A percentile compares a stretch with the other conserved stretches of the same genome.
These are phyloP conservation scores for Lemur catta DNA, from an alignment of 2,797 vertebrate species.

Conservation along the genomic window DNA sequence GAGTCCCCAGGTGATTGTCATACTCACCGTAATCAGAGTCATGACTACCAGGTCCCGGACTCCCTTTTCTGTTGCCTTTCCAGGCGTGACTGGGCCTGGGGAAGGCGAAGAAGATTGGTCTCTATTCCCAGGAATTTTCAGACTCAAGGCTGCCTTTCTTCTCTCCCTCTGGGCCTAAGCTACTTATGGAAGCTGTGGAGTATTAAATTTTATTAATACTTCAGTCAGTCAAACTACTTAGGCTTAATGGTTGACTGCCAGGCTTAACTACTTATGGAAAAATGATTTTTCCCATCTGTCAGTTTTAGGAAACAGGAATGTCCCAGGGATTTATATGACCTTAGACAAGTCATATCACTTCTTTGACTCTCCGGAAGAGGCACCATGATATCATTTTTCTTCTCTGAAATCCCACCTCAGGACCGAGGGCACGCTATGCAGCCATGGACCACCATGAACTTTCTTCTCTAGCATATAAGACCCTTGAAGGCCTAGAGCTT, in stretches of 20 bases:
- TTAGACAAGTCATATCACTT: background rate
- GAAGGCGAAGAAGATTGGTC: background rate
- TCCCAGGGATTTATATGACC: background rate
- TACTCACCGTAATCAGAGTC: background rate
- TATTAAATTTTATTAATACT: slow-evolving; percentile 34
- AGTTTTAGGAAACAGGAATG: background rate
- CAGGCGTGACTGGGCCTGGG: background rate
- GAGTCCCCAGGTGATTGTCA: background rate
- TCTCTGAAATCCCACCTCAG: background rate
- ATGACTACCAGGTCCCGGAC: background rate
- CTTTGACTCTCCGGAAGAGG: slow-evolving; percentile 39
- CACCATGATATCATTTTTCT: background rate
- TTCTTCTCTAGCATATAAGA: background rate
- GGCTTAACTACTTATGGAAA: background rate
- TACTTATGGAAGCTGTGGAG: background rate
- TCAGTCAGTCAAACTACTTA: background rate
- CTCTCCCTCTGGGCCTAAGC: background rate
- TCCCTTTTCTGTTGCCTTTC: background rate
- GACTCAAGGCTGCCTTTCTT: background rate
- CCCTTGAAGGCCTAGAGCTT: background rate
- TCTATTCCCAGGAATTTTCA: background rate
- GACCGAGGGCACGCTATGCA: background rate
- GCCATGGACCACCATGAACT: background rate
- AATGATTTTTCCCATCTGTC: background rate
- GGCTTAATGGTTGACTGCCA: slow-evolving; percentile 57